Base-by-base conservation (phyloP, 2,797 vertebrate genomes). In the Anisognathus igniventris region DNA sequence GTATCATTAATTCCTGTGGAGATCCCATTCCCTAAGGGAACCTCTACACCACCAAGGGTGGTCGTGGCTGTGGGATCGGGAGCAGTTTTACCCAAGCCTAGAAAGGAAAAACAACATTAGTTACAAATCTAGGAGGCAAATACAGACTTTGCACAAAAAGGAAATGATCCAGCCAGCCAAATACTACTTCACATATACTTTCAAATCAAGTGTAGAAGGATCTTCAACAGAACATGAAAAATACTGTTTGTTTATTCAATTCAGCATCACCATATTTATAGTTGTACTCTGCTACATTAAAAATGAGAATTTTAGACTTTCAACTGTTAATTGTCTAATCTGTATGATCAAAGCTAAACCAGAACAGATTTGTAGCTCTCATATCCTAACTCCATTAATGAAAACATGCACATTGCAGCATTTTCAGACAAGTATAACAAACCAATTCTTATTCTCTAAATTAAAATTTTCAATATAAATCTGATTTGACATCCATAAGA, bases 11-110 rank as follows among this genome's bases (percentile, higher is more conserved):
- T 98, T 96, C 99, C 99, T 2, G 99, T 99, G 42, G 99, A 92
- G 91, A 95, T 57, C 75, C 99, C 99, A 89, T 98, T 98, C 50
- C 99, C 99, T 37, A 99, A 94, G 45, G 99, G 99, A 92, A 99
- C 98, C 66, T 99, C 98, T n/a, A 99, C 98, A 3, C 98, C 99
- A 3, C 99, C 98, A 92, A 99, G 97, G 75, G 97, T 97, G 42
- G 98, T 96, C 7, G 98, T 98, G 25, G 98, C 98, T 13, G 96
- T 92, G 48, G 99, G 98, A 96, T 99, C 99, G 39, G 99, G 99
- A 8, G 99, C 98, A 2, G 98, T 99, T 98, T 99, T 98, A 72
- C 99, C 99, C 98, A 99, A 95, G 97, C 99, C 99, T 99, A 92
- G 7, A 88, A 81, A 80, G 48, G 23, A 78, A 77, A 93, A 96